A percentile compares a stretch with the other conserved stretches of the same genome.
Evolutionary conservation across 2,797 vertebrate species (phyloP).

Genomic region (Onychomys arenicola): DNA sequence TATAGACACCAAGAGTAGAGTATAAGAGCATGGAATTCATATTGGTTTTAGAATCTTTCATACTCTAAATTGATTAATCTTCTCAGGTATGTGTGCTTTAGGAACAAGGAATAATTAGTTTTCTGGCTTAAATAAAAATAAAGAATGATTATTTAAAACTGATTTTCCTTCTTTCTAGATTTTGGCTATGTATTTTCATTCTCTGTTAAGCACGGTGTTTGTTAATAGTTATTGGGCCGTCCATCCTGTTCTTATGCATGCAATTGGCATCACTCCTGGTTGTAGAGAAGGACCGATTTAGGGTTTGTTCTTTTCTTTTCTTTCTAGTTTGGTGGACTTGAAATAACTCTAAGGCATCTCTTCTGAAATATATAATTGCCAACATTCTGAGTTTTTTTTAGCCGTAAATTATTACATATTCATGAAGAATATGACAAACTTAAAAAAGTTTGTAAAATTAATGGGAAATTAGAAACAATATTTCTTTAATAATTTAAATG

Average conservation of each 20-base stretch:
- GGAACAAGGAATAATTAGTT: conserved; percentile 12
- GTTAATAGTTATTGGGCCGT: neutral
- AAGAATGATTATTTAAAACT: neutral
- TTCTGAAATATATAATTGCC: conserved; percentile 54
- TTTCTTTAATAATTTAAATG: conserved; percentile 16
- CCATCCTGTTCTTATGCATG: neutral
- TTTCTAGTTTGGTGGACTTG: conserved; percentile 29
- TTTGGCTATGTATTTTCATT: neutral
- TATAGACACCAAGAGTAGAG: neutral
- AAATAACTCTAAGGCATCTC: neutral
- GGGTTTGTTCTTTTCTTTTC: neutral
- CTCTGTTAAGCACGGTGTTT: neutral
- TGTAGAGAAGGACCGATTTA: neutral
- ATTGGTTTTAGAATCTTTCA: conserved; percentile 13
- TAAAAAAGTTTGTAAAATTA: conserved; percentile 50
- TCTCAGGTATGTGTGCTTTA: neutral
- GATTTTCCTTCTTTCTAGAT: neutral
- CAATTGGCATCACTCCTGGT: neutral
- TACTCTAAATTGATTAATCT: neutral
- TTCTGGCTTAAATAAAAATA: conserved; percentile 51
- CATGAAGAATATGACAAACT: neutral
- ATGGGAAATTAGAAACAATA: neutral
- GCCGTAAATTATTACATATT: conserved; percentile 6
- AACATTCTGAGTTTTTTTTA: neutral
- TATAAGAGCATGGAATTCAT: neutral